phyloP scores from a whole-genome alignment of 1,140 invertebrate species.

The Gerris buenoi region DNA sequence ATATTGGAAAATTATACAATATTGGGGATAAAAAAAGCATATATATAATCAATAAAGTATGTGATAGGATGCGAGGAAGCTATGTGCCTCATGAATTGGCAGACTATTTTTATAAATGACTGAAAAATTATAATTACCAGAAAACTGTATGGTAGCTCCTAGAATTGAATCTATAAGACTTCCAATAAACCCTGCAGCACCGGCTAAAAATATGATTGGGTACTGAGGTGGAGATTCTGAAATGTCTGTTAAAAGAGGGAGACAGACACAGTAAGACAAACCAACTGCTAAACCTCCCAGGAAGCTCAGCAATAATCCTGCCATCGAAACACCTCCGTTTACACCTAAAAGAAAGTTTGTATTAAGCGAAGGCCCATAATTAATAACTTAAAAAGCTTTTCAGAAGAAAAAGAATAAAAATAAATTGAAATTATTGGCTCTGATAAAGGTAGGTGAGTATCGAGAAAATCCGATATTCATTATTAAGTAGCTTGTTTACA shows the following conservation, averaged over 20 bases:
- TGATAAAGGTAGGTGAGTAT: no score
- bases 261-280: constrained; percentile 49
- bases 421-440: no score
- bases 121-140: constrained; percentile 38
- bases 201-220: constrained; percentile 58
- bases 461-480: no score
- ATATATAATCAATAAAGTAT: not conserved
- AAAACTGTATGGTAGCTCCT: constrained; percentile 72
- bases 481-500: no score
- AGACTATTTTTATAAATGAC: not conserved
- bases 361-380: no score
- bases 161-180: constrained; percentile 70
- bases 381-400: no score
- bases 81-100: not conserved
- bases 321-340: constrained; percentile 61
- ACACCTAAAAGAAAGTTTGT: constrained; percentile 61
- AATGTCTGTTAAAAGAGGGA: constrained; percentile 46
- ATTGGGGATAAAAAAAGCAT: no score
- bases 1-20: no score
- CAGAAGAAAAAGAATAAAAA: no score
- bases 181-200: constrained; percentile 56
- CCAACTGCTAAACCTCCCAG: constrained; percentile 61
- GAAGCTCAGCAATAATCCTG: constrained; percentile 53
- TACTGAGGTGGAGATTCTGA: constrained; percentile 55
- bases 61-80: no score